Conservation (phyloP, 2,888 invertebrate genomes). For the Gastrophysa polygoni region DNA sequence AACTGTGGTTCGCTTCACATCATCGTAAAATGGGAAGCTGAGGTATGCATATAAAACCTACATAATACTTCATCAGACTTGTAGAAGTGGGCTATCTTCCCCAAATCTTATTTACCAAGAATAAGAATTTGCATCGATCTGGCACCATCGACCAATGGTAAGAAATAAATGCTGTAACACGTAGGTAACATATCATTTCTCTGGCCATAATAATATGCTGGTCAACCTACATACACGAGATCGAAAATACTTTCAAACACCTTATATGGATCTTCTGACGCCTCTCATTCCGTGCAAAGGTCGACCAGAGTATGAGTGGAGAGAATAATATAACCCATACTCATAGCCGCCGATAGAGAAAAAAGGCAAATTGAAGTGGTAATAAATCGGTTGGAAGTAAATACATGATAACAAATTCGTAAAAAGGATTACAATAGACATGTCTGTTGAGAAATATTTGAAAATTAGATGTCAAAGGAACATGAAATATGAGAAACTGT, state of each 20-base stretch:
- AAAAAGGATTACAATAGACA: too few species aligned
- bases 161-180: neutral
- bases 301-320: constrained; percentile 36
- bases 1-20: too few species aligned
- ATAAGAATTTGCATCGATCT: neutral
- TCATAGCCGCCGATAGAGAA: neutral
- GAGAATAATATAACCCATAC: constrained; percentile 10
- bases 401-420: too few species aligned
- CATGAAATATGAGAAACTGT: too few species aligned
- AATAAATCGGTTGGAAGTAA: too few species aligned
- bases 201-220: constrained; percentile 44
- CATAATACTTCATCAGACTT: too few species aligned
- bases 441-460: too few species aligned
- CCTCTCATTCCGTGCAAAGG: constrained; percentile 44
- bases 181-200: constrained; percentile 25
- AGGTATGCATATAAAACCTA: too few species aligned
- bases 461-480: too few species aligned
- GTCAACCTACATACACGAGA: constrained; percentile 46
- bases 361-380: too few species aligned
- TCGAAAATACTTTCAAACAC: constrained; percentile 49
- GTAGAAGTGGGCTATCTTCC: neutral
- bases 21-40: too few species aligned
- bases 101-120: neutral
- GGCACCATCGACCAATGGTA: neutral
- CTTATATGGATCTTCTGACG: constrained; percentile 43